Percentiles rank a stretch among this genome's conserved stretches.
phyloP scores from a whole-genome alignment of 92 coral and sea anemone species.

The Desmophyllum pertusum region DNA sequence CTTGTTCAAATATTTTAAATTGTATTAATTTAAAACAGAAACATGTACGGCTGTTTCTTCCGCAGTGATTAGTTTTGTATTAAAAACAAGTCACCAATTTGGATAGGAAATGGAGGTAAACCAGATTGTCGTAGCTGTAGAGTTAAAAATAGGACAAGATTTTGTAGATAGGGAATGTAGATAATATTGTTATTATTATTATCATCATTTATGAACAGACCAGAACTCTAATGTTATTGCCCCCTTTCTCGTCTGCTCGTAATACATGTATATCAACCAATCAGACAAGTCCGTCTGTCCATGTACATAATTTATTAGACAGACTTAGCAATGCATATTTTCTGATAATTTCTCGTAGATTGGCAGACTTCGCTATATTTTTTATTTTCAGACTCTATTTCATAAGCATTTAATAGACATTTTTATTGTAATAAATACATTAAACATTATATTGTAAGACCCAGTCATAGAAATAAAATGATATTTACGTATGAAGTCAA shows the following conservation, averaged over 20 bases:
- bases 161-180: slow-evolving; percentile 91
- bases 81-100: slow-evolving; percentile 26
- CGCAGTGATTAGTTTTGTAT: slow-evolving; percentile 30
- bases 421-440: slow-evolving; percentile 85
- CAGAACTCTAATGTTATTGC: slow-evolving; percentile 37
- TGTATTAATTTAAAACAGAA: slow-evolving; percentile 5
- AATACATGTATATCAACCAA: slow-evolving; percentile 12
- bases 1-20: not conserved
- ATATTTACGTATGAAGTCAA: slow-evolving; percentile 83
- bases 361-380: slow-evolving; percentile 76
- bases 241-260: slow-evolving; percentile 36
- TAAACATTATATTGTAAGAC: slow-evolving; percentile 75
- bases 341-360: slow-evolving; percentile 63
- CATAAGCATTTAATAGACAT: slow-evolving; percentile 89
- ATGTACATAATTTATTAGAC: slow-evolving; percentile 71
- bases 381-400: slow-evolving; percentile 80
- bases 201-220: slow-evolving; percentile 43
- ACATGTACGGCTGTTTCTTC: not conserved
- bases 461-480: slow-evolving; percentile 83
- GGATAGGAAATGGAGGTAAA: not conserved
- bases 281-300: slow-evolving; percentile 47
- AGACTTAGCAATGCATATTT: slow-evolving; percentile 63
- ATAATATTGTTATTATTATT: slow-evolving; percentile 46
- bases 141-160: slow-evolving; percentile 18
- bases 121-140: slow-evolving; percentile 35